A percentile compares a stretch with the other conserved stretches of the same genome.
These are phyloP conservation scores for Eptatretus atami DNA, from an alignment of 2,797 vertebrate genomes.

Conservation along the genomic window DNA sequence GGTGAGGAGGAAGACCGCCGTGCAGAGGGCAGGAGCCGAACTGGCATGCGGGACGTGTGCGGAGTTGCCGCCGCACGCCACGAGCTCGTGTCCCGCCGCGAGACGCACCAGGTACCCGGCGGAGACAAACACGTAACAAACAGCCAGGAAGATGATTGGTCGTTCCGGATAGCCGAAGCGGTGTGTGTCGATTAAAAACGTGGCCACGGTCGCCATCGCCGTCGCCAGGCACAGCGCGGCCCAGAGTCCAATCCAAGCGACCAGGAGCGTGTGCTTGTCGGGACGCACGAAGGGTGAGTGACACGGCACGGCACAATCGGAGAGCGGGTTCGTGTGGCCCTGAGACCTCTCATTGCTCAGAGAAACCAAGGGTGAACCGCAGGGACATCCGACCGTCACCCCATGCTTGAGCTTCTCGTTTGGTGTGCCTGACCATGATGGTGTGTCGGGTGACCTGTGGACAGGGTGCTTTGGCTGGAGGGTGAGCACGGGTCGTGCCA, in stretches of 20 bases:
- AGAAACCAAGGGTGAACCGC: conserved; percentile 38
- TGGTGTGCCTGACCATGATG: conserved; percentile 3
- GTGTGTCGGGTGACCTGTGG: conserved; percentile 11
- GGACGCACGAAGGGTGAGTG: conserved; percentile 57
- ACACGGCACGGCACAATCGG: conserved; percentile 66
- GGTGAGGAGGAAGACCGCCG: conserved; percentile 54
- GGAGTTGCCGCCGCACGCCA: conserved; percentile 36
- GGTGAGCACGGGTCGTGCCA: conserved; percentile 18
- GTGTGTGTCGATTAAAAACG: conserved; percentile 83
- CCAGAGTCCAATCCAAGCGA: conserved; percentile 79
- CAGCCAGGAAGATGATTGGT: conserved; percentile 68
- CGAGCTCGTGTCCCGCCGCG: conserved; percentile 44
- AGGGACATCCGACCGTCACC: conserved; percentile 38
- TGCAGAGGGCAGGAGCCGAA: conserved; percentile 65
- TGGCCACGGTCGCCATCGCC: conserved; percentile 58
- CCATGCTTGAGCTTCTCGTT: conserved; percentile 9
- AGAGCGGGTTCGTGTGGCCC: conserved; percentile 32
- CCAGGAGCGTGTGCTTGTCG: conserved; percentile 47
- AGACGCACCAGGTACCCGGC: conserved; percentile 61
- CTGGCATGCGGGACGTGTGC: conserved; percentile 63
- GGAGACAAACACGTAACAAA: conserved; percentile 77
- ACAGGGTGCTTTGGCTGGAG: conserved; percentile 9
- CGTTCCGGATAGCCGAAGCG: conserved; percentile 79
- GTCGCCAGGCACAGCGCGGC: conserved; percentile 66
- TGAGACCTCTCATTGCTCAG: conserved; percentile 38